Evolutionary conservation across 1,140 invertebrate genomes (phyloP), one percentile per base, ranked within the genome.

Genomic region (Agraylea sexmaculata): DNA sequence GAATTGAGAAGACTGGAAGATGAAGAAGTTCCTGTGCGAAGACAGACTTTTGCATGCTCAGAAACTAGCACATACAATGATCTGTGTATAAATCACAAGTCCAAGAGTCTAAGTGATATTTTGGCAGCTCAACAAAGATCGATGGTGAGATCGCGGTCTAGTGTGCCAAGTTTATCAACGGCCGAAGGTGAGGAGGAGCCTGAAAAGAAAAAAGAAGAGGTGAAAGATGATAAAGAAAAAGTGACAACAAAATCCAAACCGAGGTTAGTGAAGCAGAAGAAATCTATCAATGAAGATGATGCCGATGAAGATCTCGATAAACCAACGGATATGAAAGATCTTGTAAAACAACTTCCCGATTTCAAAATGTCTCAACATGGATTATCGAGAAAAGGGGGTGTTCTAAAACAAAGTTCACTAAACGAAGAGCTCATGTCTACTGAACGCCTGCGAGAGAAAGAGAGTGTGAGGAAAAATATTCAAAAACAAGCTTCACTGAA

Each of bases 401-500:
- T 87, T 11, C 72, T 83, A 38, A 90, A 91, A 53, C 87, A 91
- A 54, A 82, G 78, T 41, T 90, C 86, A 1, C 70, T 91, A 43
- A 90, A 90, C 56, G 87, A 91, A 58, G 86, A 90, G 54, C 63
- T 89, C 4, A 87, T 90, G 77, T 85, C 81, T 1, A 74, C 74
- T 11, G 86, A 89, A 51, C 66, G 87, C 43, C 58, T 88, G 48
- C 62, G 78, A 43, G 87, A 90, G 60, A 87, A 87, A 51, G 84
- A 89, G 56, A 69, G 72, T 19, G 73, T 90, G n/a, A 71, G 80
- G 33, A 78, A 80, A 47, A 85, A 87, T 53, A 87, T 91, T 42
- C 83, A 83, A 57, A 90, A 89, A 54, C 87, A 90, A 57, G 80
- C 83, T 2, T 89, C 85, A 2, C 63, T 90, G 5, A 89, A 89